phyloP scores from a whole-genome alignment of 2,888 invertebrate genomes.

The Lasioglossum malachurum region DNA sequence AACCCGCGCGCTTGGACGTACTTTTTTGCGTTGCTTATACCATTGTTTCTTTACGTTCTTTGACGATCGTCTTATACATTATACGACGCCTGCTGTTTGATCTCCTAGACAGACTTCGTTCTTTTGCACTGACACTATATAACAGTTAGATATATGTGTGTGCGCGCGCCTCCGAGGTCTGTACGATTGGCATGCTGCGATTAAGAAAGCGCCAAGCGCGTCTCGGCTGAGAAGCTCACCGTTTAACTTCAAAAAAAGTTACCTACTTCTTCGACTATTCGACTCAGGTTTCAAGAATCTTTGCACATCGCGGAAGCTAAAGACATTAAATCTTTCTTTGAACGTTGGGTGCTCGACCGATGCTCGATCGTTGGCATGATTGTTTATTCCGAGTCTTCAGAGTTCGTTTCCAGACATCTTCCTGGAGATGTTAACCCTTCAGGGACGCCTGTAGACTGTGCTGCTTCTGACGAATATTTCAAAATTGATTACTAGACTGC shows the following conservation, averaged over 20 bases:
- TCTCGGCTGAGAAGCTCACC: background rate
- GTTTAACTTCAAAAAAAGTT: background rate
- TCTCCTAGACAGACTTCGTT: conserved; percentile 23
- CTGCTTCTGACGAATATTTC: too few relatives aligned
- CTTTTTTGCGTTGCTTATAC: conserved; percentile 28
- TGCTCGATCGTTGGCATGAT: too few relatives aligned
- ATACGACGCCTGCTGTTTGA: conserved; percentile 41
- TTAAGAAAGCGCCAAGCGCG: background rate
- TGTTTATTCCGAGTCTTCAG: too few relatives aligned
- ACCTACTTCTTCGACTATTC: too few relatives aligned
- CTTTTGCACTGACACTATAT: conserved; percentile 29
- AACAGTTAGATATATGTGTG: background rate
- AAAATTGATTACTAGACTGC: too few relatives aligned
- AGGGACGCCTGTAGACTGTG: too few relatives aligned
- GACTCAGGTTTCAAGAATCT: too few relatives aligned
- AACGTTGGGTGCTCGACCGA: too few relatives aligned
- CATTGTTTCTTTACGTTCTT: conserved; percentile 4
- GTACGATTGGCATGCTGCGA: background rate
- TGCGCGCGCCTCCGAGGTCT: background rate
- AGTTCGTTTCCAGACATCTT: too few relatives aligned
- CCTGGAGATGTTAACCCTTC: too few relatives aligned
- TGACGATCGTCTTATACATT: conserved; percentile 16
- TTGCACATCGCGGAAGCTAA: too few relatives aligned
- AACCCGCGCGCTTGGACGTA: conserved; percentile 25
- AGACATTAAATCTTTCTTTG: too few relatives aligned